Conservation (phyloP, 2,888 invertebrate genomes). For the Octonoba sinensis region DNA sequence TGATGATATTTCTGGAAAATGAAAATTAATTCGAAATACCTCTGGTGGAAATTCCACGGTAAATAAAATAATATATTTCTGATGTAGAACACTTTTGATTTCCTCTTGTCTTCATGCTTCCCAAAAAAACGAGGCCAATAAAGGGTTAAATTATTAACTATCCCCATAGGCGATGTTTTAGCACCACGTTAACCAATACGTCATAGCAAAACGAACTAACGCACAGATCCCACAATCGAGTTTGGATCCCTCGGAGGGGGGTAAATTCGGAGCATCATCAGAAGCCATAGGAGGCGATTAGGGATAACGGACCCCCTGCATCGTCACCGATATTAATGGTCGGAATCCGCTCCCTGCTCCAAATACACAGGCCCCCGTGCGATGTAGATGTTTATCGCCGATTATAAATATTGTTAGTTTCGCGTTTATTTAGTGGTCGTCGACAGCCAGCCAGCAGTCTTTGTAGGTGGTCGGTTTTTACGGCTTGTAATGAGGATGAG, state of each 20-base stretch:
- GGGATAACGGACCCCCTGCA: slow-evolving; percentile 35
- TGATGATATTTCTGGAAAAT: too few relatives aligned
- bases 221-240: too few relatives aligned
- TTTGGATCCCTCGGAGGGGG: slow-evolving; percentile 37
- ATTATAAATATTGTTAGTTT: slow-evolving; percentile 61
- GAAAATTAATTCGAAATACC: too few relatives aligned
- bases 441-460: slow-evolving; percentile 32
- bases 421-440: slow-evolving; percentile 48
- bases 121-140: too few relatives aligned
- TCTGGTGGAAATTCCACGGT: too few relatives aligned
- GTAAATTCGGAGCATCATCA: slow-evolving; percentile 60
- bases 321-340: slow-evolving; percentile 57
- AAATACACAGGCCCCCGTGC: slow-evolving; percentile 7
- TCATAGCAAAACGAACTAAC: too few relatives aligned
- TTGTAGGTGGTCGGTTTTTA: slow-evolving; percentile 52
- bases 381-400: slow-evolving; percentile 49
- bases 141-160: too few relatives aligned
- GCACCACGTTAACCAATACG: too few relatives aligned
- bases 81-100: too few relatives aligned
- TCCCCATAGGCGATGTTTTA: too few relatives aligned
- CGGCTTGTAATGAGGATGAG: slow-evolving; percentile 28
- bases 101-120: too few relatives aligned
- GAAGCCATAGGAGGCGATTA: slow-evolving; percentile 55
- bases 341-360: slow-evolving; percentile 10
- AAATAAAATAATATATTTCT: too few relatives aligned